Percentiles rank a stretch among this genome's conserved stretches.
Evolutionary conservation across 2,113 vertebrate species (phyloP).

Genomic region (Melanerpes formicivorus): DNA sequence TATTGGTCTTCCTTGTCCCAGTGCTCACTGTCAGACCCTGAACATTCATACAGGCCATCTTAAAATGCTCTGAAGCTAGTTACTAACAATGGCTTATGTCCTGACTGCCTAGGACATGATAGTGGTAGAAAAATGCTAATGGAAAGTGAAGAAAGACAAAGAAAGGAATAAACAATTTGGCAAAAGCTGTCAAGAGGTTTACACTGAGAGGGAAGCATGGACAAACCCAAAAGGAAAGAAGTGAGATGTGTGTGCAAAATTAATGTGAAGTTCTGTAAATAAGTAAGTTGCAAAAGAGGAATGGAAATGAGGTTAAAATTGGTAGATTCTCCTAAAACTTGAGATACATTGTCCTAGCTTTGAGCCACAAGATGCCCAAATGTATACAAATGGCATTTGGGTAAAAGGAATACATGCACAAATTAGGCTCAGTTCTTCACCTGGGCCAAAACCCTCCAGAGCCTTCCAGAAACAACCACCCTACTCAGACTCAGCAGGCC

Average conservation of each 20-base stretch:
- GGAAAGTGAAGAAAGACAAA: not conserved
- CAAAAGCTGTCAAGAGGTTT: not conserved
- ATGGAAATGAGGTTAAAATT: not conserved
- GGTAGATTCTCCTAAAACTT: not conserved
- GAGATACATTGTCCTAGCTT: not conserved
- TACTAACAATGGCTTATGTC: not conserved
- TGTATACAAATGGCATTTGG: too few relatives aligned
- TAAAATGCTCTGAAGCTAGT: not conserved
- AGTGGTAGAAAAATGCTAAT: not conserved
- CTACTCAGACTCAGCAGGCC: too few relatives aligned
- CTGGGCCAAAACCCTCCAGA: too few relatives aligned
- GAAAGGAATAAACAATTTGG: not conserved
- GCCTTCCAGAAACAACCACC: too few relatives aligned
- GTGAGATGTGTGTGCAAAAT: not conserved
- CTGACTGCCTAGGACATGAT: not conserved
- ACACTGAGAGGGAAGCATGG: not conserved
- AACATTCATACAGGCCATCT: not conserved
- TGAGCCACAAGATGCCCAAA: too few relatives aligned
- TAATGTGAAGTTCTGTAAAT: not conserved
- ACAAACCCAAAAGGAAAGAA: not conserved
- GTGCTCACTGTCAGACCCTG: not conserved
- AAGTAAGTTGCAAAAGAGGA: not conserved
- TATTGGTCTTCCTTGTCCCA: not conserved
- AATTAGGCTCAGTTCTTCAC: too few relatives aligned
- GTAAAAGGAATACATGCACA: too few relatives aligned